Evolutionary conservation across 2,113 vertebrate genomes (phyloP).

Genomic region (Manacus vitellinus): DNA sequence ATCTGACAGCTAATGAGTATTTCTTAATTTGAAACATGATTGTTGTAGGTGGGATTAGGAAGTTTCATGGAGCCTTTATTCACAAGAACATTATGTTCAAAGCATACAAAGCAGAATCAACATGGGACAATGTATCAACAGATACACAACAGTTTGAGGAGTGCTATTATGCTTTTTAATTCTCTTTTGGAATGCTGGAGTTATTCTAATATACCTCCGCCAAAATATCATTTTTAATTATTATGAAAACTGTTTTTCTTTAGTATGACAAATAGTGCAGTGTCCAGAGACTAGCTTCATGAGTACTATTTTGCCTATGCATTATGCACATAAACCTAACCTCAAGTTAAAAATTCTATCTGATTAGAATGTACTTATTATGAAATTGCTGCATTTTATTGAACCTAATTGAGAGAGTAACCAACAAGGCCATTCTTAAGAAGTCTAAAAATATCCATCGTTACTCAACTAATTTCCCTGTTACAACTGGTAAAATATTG

Average conservation of each 20-base stretch:
- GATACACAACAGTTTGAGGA: background rate
- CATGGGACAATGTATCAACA: background rate
- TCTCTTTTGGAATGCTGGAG: background rate
- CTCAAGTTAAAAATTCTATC: background rate
- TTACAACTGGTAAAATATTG: background rate
- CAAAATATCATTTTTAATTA: background rate
- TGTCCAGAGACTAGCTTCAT: background rate
- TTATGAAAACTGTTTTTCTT: background rate
- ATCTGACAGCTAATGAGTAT: background rate
- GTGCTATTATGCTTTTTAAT: background rate
- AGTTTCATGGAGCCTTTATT: background rate
- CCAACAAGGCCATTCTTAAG: background rate
- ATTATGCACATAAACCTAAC: background rate
- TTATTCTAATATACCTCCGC: background rate
- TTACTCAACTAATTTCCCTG: background rate
- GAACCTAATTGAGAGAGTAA: background rate
- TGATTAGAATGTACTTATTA: background rate
- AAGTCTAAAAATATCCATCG: background rate
- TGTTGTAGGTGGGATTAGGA: background rate
- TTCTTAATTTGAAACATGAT: background rate
- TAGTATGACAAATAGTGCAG: background rate
- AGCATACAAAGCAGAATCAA: background rate
- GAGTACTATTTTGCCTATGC: background rate
- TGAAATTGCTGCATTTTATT: background rate
- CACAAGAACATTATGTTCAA: background rate